A percentile compares a stretch with the other conserved stretches of the same genome.
These are phyloP conservation scores for Andrena minutula DNA, from an alignment of 2,888 invertebrate species.

Conservation along the genomic window DNA sequence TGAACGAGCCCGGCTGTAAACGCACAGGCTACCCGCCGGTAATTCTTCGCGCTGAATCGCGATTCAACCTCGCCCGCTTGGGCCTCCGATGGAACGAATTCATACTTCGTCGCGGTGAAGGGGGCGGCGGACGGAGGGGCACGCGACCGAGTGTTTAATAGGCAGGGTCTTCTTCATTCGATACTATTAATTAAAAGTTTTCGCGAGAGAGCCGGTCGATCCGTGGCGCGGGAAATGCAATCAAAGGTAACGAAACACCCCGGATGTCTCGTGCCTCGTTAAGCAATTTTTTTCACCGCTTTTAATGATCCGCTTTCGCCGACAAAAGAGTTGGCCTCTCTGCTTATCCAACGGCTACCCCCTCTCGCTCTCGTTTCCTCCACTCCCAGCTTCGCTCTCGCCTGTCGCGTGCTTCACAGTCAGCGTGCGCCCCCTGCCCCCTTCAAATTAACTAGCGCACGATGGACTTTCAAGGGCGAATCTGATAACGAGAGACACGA, in stretches of 20 bases:
- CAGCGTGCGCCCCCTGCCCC: neutral
- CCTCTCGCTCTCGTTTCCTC: neutral
- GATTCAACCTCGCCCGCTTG: neutral
- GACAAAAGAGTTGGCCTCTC: constrained; percentile 37
- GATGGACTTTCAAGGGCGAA: constrained; percentile 22
- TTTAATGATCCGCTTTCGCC: constrained; percentile 56
- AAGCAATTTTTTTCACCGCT: constrained; percentile 57
- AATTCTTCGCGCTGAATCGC: constrained; percentile 1
- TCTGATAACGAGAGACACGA: constrained; percentile 43
- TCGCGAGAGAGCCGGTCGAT: constrained; percentile 36
- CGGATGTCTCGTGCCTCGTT: constrained; percentile 65
- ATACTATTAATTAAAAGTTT: constrained; percentile 70
- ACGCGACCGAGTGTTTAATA: constrained; percentile 26
- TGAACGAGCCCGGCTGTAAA: constrained; percentile 16
- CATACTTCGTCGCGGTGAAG: neutral
- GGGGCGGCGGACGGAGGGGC: neutral
- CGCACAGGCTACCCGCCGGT: neutral
- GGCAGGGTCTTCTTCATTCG: constrained; percentile 32
- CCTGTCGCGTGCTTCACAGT: neutral
- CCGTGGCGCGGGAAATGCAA: constrained; percentile 46
- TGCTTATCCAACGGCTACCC: constrained; percentile 2
- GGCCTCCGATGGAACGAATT: neutral
- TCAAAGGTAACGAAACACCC: constrained; percentile 64
- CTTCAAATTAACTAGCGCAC: constrained; percentile 30
- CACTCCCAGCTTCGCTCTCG: neutral